Evolutionary conservation across 2,113 vertebrate species (phyloP), one percentile per base, ranked within the genome.

Genomic region (Conger conger): DNA sequence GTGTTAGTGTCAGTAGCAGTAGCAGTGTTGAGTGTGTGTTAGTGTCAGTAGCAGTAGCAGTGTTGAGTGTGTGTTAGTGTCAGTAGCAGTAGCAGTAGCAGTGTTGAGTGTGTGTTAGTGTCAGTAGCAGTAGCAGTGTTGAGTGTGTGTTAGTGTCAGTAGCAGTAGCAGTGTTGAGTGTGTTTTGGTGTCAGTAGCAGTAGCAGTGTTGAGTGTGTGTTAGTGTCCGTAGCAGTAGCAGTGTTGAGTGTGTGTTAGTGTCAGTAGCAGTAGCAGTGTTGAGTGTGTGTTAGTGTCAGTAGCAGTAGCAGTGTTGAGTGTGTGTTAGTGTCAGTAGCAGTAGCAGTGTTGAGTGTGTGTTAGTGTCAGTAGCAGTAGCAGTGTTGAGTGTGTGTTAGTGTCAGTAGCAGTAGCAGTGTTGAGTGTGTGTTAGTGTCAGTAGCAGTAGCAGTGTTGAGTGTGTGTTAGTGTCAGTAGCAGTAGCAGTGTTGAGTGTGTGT

Each of bases 331-430:
- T 16, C 45, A 60, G 37, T 82, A 13, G 82, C 33, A 54, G 50
- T 81, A n/a, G n/a, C n/a, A n/a, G n/a, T n/a, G 80, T 53, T 7
- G 68, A 35, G 57, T 76, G 63, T 33, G 27, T 76, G 82, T 30
- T n/a, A n/a, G 60, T 83, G 82, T 76, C 30, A 80, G 33, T 78
- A 73, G 83, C 78, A 54, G 77, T 83, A 42, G 53, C 76, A 76
- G 73, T 86, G 42, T 85, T 53, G 68, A 27, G 42, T 42, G 37
- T 9, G 57, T 0, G 57, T 60, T 4, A 60, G 57, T 81, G n/a
- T n/a, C n/a, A n/a, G n/a, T n/a, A 79, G 16, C 57, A 60, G 57
- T 60, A 60, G 81, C 68, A 85, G 76, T 86, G 86, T 36, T 82
- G 79, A 85, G 83, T 83, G 79, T 82, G 81, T 54, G 36, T 0